These are phyloP conservation scores for Nothoprocta perdicaria DNA, from an alignment of 2,113 vertebrate genomes.

Conservation along the genomic window DNA sequence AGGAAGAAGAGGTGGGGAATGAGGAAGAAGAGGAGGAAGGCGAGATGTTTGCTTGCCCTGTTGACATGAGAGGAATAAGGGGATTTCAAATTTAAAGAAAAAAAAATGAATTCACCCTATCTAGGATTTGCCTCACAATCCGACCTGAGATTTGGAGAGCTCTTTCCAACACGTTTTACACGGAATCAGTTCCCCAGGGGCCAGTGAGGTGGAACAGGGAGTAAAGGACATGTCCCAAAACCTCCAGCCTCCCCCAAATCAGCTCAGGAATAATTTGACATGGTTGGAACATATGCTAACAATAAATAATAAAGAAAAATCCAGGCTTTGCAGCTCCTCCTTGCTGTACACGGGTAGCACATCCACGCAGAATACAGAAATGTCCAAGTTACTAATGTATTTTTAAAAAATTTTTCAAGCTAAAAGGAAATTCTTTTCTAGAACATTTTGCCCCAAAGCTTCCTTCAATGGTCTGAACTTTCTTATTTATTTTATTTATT, in stretches of 20 bases:
- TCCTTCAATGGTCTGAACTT: not conserved
- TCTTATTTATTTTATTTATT: not conserved
- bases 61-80: too few relatives aligned
- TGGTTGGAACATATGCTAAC: not conserved
- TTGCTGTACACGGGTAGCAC: not conserved
- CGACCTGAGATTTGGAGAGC: not conserved
- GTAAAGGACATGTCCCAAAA: not conserved
- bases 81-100: not conserved
- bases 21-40: rapidly evolving
- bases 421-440: not conserved
- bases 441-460: not conserved
- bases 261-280: not conserved
- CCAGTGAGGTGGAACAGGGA: not conserved
- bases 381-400: not conserved
- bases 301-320: not conserved
- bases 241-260: not conserved
- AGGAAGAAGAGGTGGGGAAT: rapidly evolving
- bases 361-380: rapidly evolving
- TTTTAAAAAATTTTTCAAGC: not conserved
- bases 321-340: not conserved
- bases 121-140: not conserved
- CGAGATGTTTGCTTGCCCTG: rapidly evolving
- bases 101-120: not conserved
- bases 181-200: not conserved
- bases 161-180: not conserved